Conservation (phyloP, 2,888 invertebrate genomes). For the Girardia tigrina region DNA sequence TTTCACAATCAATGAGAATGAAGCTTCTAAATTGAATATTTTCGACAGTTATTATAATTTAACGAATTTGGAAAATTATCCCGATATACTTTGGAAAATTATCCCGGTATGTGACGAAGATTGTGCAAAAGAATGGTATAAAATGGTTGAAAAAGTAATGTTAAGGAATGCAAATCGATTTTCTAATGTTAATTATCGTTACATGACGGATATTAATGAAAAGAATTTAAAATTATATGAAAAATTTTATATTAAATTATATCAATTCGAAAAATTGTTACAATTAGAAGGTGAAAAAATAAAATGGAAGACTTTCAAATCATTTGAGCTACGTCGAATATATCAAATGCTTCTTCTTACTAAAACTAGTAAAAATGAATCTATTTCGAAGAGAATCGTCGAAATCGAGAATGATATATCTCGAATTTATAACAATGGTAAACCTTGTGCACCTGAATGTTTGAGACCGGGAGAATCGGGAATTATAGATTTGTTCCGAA, state of each 20-base stretch:
- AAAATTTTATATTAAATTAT: no score
- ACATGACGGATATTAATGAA: neutral
- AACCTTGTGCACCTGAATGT: neutral
- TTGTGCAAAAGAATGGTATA: neutral
- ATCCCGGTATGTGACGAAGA: neutral
- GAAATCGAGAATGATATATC: neutral
- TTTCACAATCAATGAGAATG: no score
- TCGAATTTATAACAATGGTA: neutral
- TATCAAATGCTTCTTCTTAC: neutral
- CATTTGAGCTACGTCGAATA: neutral
- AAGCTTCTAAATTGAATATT: neutral
- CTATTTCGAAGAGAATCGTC: neutral
- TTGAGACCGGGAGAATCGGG: neutral
- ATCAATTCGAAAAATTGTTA: neutral
- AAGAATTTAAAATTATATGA: neutral
- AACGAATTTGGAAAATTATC: neutral
- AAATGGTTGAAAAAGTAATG: neutral
- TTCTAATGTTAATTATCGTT: neutral
- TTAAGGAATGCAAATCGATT: neutral
- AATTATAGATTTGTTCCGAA: conserved; percentile 36
- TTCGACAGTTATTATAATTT: neutral
- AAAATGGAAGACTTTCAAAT: neutral
- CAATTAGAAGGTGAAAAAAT: neutral
- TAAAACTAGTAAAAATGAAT: neutral
- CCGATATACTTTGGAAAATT: no score